Conservation (phyloP, 2,113 vertebrate genomes). For the Cyanoramphus novaezelandiae region DNA sequence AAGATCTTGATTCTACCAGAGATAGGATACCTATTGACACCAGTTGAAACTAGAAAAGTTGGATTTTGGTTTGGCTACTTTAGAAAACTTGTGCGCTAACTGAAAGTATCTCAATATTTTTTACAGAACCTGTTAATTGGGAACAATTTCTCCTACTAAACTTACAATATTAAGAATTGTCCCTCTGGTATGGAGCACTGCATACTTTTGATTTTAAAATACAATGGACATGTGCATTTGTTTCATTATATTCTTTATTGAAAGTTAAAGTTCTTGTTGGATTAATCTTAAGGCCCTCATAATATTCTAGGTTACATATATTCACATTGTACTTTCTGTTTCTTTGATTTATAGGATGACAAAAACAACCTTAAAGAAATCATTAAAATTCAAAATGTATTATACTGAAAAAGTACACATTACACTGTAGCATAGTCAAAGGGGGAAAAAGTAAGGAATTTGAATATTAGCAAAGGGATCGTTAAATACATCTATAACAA, state of each 20-base stretch:
- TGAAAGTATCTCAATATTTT: not conserved
- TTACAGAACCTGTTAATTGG: not conserved
- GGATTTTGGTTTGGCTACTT: not conserved
- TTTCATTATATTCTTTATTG: not conserved
- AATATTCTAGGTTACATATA: not conserved
- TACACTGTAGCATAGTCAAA: not conserved
- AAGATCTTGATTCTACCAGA: not conserved
- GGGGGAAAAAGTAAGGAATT: not conserved
- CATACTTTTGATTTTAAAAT: not conserved
- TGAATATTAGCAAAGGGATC: not conserved
- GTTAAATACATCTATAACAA: not conserved
- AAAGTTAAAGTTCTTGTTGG: not conserved
- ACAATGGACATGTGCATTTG: fast-evolving
- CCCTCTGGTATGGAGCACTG: not conserved
- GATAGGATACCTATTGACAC: not conserved
- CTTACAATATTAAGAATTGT: not conserved
- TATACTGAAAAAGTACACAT: not conserved
- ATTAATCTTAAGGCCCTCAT: not conserved
- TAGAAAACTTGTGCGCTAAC: not conserved
- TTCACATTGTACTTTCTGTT: not conserved
- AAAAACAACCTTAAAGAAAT: not conserved
- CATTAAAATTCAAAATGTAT: not conserved
- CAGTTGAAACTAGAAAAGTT: not conserved
- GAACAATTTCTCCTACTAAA: not conserved
- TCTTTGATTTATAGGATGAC: not conserved